These are phyloP conservation scores for Embidobia sp. DNA, from an alignment of 2,888 invertebrate genomes.

Conservation along the genomic window DNA sequence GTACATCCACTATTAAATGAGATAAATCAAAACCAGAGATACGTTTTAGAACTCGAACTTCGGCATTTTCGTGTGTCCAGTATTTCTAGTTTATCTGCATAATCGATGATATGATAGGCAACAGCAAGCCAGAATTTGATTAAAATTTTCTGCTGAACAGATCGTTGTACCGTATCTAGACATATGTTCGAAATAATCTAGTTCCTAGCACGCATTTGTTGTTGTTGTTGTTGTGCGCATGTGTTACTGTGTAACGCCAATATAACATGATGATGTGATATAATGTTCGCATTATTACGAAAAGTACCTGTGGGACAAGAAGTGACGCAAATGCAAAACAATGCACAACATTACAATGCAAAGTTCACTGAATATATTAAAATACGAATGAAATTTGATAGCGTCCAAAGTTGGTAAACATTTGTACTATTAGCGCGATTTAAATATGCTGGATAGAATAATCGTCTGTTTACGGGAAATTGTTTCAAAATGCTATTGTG, in stretches of 20 bases:
- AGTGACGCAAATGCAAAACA: constrained; percentile 34
- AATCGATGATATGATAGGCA: no score
- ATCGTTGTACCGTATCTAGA: constrained; percentile 15
- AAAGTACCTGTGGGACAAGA: constrained; percentile 43
- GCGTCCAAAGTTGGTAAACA: not conserved
- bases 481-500: no score
- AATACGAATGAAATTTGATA: constrained; percentile 20
- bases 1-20: no score
- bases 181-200: constrained; percentile 31
- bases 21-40: no score
- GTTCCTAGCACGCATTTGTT: constrained; percentile 22
- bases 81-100: no score
- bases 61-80: no score
- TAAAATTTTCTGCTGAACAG: constrained; percentile 26
- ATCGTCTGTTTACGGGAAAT: no score
- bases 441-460: no score
- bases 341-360: constrained; percentile 20
- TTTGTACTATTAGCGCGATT: no score
- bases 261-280: constrained; percentile 26
- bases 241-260: constrained; percentile 21
- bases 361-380: constrained; percentile 27
- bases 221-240: constrained; percentile 4
- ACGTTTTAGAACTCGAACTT: no score
- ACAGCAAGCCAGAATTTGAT: no score
- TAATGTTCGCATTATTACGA: constrained; percentile 37